Conservation (phyloP, 2,113 vertebrate genomes). For the Bubalus kerabau region DNA sequence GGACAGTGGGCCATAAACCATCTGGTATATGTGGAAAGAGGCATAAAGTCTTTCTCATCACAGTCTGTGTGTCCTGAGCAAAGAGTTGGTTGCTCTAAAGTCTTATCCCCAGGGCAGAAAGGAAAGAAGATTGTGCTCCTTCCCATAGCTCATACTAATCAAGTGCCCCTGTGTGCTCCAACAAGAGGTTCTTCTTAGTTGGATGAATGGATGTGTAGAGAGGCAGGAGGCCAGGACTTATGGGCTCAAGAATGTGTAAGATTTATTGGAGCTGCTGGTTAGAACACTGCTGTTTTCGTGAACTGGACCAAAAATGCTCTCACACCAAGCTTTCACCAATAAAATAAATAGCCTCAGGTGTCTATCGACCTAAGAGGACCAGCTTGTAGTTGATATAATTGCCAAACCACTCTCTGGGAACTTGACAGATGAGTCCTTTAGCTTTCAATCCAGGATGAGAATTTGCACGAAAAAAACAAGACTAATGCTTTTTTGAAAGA, state of each 20-base stretch:
- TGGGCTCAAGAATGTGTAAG: slow-evolving; percentile 68
- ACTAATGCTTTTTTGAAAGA: not conserved
- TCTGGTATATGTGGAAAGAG: not conserved
- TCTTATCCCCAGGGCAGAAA: slow-evolving; percentile 51
- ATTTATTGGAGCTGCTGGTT: slow-evolving; percentile 69
- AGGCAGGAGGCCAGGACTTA: slow-evolving; percentile 72
- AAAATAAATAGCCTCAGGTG: slow-evolving; percentile 73
- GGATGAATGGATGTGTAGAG: slow-evolving; percentile 69
- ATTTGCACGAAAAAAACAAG: slow-evolving; percentile 15
- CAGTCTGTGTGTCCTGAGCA: not conserved
- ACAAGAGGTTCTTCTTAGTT: slow-evolving; percentile 67
- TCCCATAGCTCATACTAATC: slow-evolving; percentile 23
- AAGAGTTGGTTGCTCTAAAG: not conserved
- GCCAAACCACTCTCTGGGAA: slow-evolving; percentile 63
- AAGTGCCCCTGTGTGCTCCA: slow-evolving; percentile 61
- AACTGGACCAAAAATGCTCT: slow-evolving; percentile 68
- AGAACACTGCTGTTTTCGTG: slow-evolving; percentile 68
- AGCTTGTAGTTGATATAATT: slow-evolving; percentile 44
- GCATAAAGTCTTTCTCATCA: not conserved
- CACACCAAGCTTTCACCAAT: slow-evolving; percentile 61
- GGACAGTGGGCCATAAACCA: not conserved
- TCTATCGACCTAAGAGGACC: slow-evolving; percentile 68
- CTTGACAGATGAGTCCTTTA: slow-evolving; percentile 58
- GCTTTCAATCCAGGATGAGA: slow-evolving; percentile 36
- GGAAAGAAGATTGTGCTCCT: slow-evolving; percentile 34